Evolutionary conservation across 2,888 invertebrate genomes (phyloP).

Genomic region (Atrina japonica): DNA sequence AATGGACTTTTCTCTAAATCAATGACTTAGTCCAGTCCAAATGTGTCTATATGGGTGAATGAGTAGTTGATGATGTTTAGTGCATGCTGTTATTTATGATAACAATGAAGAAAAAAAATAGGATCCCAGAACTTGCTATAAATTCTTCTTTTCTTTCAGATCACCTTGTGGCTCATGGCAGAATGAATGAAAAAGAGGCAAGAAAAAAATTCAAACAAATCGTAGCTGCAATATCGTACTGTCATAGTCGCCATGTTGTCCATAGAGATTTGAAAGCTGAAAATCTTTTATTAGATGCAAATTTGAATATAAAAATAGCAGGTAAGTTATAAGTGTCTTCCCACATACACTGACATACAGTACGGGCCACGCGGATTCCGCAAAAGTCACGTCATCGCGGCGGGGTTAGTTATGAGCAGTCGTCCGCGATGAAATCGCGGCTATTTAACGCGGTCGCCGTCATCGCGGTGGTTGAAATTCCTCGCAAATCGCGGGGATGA

Average conservation of each 20-base stretch:
- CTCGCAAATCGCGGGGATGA: background rate
- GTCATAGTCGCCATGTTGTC: constrained; percentile 95
- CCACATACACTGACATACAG: background rate
- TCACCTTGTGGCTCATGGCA: constrained; percentile 86
- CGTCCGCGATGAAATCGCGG: too few species aligned
- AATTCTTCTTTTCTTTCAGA: constrained; percentile 66
- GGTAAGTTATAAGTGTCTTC: too few species aligned
- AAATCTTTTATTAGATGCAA: constrained; percentile 95
- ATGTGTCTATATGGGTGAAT: too few species aligned
- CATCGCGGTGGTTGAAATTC: too few species aligned
- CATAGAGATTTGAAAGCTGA: constrained; percentile 92
- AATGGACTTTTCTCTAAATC: too few species aligned
- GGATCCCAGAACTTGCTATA: background rate
- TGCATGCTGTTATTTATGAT: too few species aligned
- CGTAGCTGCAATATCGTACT: constrained; percentile 97
- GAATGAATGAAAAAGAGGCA: constrained; percentile 96
- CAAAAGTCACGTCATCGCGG: too few species aligned
- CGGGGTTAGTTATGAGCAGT: too few species aligned
- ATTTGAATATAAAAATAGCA: constrained; percentile 96
- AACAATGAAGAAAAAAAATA: background rate
- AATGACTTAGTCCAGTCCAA: too few species aligned
- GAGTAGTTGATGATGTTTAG: too few species aligned
- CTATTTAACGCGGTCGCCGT: too few species aligned
- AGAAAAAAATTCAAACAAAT: constrained; percentile 96
- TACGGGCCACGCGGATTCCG: too few species aligned